Base-by-base conservation (phyloP, 2,888 invertebrate species). In the Platypus cylindrus region DNA sequence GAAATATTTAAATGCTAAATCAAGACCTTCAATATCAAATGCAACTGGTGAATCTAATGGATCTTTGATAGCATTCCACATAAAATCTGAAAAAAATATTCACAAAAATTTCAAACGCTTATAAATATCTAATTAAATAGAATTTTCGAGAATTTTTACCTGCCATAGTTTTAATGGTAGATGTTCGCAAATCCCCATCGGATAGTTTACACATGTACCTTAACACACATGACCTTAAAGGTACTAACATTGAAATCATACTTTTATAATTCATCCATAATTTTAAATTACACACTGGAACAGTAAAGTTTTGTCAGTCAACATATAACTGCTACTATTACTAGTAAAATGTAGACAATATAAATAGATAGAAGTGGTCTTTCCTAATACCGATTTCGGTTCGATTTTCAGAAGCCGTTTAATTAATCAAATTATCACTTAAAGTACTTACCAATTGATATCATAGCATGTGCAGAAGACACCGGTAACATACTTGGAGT, bases 41-140 rank as follows among this genome's bases (percentile, higher is more conserved):
- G 79, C 77, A 18, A 84, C 64, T 2, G 85, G 84, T 1, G 83
- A 75, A 54, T 89, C 87, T 31, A 87, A 63, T 0, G 91, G 90
- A 63, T 93, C 91, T 54, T 91, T 90, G 26, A 91, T 83, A 7
- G 90, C 85, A 44, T 85, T 85, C 91, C 93, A 93, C 75, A 93
- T 90, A 56, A 90, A 87, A 67, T 93, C 87, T 79, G 52, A 30
- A 47, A 45, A 14, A n/a, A n/a, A n/a, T n/a, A 30, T n/a, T n/a
- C n/a, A n/a, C n/a, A n/a, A n/a, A n/a, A n/a, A n/a, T n/a, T n/a
- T n/a, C n/a, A n/a, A n/a, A n/a, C n/a, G n/a, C n/a, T n/a, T n/a
- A n/a, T n/a, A n/a, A n/a, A n/a, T n/a, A n/a, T n/a, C n/a, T n/a
- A n/a, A n/a, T n/a, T n/a, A n/a, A 14, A 8, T 14, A 13, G 28